Conservation (phyloP, 2,888 invertebrate genomes). For the Monoplex corrugatus region DNA sequence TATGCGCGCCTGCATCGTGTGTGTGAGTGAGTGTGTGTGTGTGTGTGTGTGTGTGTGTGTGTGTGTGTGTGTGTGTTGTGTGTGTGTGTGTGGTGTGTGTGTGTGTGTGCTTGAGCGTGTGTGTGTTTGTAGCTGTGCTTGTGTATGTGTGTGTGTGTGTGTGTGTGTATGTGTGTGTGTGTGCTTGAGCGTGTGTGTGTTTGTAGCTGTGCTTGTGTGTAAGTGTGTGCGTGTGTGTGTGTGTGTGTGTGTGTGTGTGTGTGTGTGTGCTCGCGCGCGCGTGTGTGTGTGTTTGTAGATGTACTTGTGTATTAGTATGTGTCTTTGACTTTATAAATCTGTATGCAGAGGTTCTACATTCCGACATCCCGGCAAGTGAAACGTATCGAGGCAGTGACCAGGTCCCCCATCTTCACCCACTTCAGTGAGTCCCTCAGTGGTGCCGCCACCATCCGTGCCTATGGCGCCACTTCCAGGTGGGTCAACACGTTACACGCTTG, state of each 20-base stretch:
- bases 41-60: too few species aligned
- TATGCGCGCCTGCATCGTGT: too few species aligned
- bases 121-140: too few species aligned
- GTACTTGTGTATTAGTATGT: background rate
- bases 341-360: constrained; percentile 83
- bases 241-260: background rate
- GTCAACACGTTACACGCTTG: too few species aligned
- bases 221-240: background rate
- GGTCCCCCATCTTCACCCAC: constrained; percentile 80
- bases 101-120: too few species aligned
- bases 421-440: constrained; percentile 83
- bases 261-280: background rate
- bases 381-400: constrained; percentile 78
- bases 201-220: too few species aligned
- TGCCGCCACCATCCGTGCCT: constrained; percentile 77
- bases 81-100: too few species aligned
- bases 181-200: too few species aligned
- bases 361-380: constrained; percentile 80
- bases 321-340: background rate
- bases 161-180: too few species aligned
- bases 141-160: too few species aligned
- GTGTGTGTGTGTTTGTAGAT: background rate
- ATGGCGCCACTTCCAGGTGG: constrained; percentile 59
- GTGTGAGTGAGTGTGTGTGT: too few species aligned
- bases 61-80: too few species aligned